Base-by-base conservation (phyloP, 2,797 vertebrate genomes). In the Anabacerthia variegaticeps region DNA sequence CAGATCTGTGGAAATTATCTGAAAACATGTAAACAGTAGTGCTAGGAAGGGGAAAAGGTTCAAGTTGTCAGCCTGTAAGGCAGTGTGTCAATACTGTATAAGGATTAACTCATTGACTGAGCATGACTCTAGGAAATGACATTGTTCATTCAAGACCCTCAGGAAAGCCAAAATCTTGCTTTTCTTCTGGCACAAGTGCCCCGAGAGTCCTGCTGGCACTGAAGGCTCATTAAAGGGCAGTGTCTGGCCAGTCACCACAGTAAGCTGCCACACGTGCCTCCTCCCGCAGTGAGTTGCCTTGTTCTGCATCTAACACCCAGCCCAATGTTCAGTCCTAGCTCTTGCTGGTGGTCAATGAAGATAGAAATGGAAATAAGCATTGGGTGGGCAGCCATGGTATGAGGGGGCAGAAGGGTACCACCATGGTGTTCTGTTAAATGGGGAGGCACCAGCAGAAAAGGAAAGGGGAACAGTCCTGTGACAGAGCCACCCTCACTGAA, bases 221-320 rank as follows among this genome's bases (percentile, higher is more conserved):
- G 4, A 41, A 55, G 14, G 36, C 26, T 59, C 24, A 3, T 51
- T 23, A 41, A 37, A 19, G 19, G 39, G 26, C 21, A 27, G 17
- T 6, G 39, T 18, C 17, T 62, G 37, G 5, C 12, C 41, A 5
- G 10, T 49, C 41, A 52, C 28, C 11, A 2, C 21, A 68, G 14
- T 1, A 7, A 62, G 48, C n/a, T 66, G 63, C 32, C 20, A 4
- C 9, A 1, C 0, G 0, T 13, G 32, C 27, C 15, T 68, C 49
- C 3, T 2, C 34, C 44, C 18, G 17, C 58, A 43, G 16, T 0
- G 0, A 17, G 22, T 48, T 12, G 2, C 41, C 12, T 66, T 3
- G 1, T n/a, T 49, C 58, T 39, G 59, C 14, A 22, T 28, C 59
- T 61, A 54, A 23, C 12, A 32, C 6, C 7, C 17, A 34, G 23